Evolutionary conservation across 2,797 vertebrate genomes (phyloP).

Genomic region (Protonibea diacanthus): DNA sequence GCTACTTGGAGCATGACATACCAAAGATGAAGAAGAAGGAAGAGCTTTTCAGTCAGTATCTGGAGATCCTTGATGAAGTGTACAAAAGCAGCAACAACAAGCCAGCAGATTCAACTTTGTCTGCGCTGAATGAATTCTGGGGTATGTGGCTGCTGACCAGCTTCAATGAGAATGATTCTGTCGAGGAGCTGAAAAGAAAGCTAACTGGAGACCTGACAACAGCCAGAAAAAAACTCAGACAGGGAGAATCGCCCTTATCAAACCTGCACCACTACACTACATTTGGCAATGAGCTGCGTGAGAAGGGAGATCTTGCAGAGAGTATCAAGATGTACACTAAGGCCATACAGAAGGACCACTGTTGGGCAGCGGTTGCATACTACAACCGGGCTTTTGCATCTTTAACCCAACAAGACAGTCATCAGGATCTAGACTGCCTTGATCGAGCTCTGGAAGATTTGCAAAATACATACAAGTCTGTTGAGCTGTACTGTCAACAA

Average conservation of each 20-base stretch:
- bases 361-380: conserved; percentile 71
- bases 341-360: conserved; percentile 55
- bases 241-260: conserved; percentile 60
- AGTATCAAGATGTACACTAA: conserved; percentile 64
- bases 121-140: conserved; percentile 67
- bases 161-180: neutral
- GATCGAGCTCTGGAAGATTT: conserved; percentile 65
- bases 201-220: conserved; percentile 36
- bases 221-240: conserved; percentile 44
- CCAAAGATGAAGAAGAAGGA: conserved; percentile 40
- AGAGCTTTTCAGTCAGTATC: conserved; percentile 55
- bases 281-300: conserved; percentile 51
- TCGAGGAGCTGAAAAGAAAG: neutral
- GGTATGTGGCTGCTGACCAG: conserved; percentile 61
- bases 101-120: conserved; percentile 41
- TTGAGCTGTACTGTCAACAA: conserved; percentile 49
- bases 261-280: conserved; percentile 54
- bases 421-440: conserved; percentile 48
- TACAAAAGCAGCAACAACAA: conserved; percentile 34
- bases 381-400: conserved; percentile 76
- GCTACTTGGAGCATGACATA: conserved; percentile 18
- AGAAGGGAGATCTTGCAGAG: conserved; percentile 15
- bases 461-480: conserved; percentile 59
- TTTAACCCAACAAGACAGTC: conserved; percentile 35
- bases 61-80: conserved; percentile 15